Percentiles rank a stretch among this genome's conserved stretches.
Evolutionary conservation across 2,888 invertebrate species (phyloP).

Genomic region (Odontocolon sp.): DNA sequence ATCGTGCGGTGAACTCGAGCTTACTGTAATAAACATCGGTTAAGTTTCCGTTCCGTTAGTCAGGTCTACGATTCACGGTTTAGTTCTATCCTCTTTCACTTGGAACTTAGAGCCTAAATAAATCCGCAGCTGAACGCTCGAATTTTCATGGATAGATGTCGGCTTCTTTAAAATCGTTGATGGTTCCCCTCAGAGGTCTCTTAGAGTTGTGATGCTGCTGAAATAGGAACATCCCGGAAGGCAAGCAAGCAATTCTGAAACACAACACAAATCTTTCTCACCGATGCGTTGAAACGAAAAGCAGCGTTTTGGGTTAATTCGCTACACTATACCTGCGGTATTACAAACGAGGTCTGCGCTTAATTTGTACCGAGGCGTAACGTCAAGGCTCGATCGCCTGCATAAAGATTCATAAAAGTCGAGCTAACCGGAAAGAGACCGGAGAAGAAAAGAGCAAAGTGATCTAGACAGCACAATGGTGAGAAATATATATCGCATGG

Average conservation of each 20-base stretch:
- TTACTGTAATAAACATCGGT: slow-evolving; percentile 1
- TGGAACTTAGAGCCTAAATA: no score
- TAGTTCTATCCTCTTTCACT: no score
- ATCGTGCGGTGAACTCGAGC: slow-evolving; percentile 22
- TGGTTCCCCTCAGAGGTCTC: no score
- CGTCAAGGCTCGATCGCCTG: slow-evolving; percentile 35
- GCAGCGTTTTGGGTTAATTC: background rate
- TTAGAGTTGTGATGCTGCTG: background rate
- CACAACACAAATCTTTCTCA: slow-evolving; percentile 73
- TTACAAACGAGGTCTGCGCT: slow-evolving; percentile 79
- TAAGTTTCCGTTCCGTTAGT: background rate
- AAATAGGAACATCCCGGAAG: slow-evolving; percentile 3
- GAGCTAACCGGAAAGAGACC: background rate
- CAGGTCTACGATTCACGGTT: no score
- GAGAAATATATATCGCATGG: background rate
- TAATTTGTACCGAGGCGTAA: slow-evolving; percentile 72
- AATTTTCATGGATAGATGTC: background rate
- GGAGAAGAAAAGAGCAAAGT: background rate
- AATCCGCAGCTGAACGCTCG: background rate
- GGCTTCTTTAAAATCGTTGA: no score
- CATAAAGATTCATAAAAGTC: slow-evolving; percentile 12
- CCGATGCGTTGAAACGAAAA: slow-evolving; percentile 60
- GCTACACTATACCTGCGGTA: slow-evolving; percentile 60
- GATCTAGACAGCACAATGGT: background rate
- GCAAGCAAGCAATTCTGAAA: background rate